Evolutionary conservation across 2,888 invertebrate species (phyloP), one percentile per base, ranked within the genome.

Genomic region (Oconnorella tubifera): DNA sequence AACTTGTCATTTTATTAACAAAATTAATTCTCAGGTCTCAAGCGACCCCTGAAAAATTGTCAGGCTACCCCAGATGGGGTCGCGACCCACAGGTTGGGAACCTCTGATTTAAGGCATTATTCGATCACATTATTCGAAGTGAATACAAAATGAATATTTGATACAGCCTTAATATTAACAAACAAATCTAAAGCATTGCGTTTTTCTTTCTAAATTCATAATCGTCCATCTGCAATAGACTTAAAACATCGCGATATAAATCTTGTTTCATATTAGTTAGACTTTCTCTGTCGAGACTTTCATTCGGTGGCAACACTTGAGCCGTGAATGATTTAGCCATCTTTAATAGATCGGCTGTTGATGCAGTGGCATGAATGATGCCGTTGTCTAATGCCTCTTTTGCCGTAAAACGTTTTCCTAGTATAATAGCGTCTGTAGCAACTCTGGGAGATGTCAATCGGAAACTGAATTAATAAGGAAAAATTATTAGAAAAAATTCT

Each of bases 361-460:
- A n/a, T 27, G 50, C 19, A 6, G 28, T 32, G 6, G 33, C 60
- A 4, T 61, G n/a, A 31, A 61, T 31, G 10, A 64, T 25, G 10
- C 64, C 64, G 2, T 31, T 10, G 6, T 61, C 31, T 23, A 33
- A 23, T 1, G 55, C 60, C 33, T 64, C 60, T 31, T 32, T 14
- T 1, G 55, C 64, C 4, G 60, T 62, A 28, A 32, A 53, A 6
- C 64, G 32, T 32, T 40, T 60, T 0, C 60, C 64, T 31, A 60
- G 55, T 25, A 33, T 10, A 14, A 61, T 31, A n/a, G 40, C 6
- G 19, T 64, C 61, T 27, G 61, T 6, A 32, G 31, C 28, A 1
- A 25, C 62, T 29, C 27, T 29, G 6, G 33, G 14, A 25, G 33
- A 28, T 2, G 62, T 33, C 23, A 32, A n/a, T 29, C 33, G 53